Conservation (phyloP, 2,888 invertebrate genomes). For the Azorinus chamasolen region DNA sequence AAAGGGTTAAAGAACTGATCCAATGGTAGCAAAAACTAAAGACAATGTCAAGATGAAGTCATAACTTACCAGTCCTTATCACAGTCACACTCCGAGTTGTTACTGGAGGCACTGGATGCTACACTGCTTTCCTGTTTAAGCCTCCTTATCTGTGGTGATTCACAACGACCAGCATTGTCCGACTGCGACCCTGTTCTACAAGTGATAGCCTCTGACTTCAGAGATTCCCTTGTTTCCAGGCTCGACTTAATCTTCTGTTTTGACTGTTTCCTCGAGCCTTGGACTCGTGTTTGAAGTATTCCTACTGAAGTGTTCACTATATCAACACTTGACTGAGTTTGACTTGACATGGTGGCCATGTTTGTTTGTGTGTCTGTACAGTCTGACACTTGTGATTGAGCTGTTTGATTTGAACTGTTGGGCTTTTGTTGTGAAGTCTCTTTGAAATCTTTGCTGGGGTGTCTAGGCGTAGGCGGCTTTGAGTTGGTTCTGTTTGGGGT, state of each 20-base stretch:
- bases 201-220: slow-evolving; percentile 47
- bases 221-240: slow-evolving; percentile 16
- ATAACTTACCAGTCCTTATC: slow-evolving; percentile 75
- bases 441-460: too few relatives aligned
- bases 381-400: too few relatives aligned
- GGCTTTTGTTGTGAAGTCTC: too few relatives aligned
- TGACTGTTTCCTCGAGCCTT: not conserved
- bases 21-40: not conserved
- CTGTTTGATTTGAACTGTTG: too few relatives aligned
- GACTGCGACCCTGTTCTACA: slow-evolving; percentile 53
- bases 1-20: not conserved
- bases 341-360: too few relatives aligned
- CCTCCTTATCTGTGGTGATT: slow-evolving; percentile 37
- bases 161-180: slow-evolving; percentile 1
- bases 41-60: not conserved
- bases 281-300: not conserved
- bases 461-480: too few relatives aligned
- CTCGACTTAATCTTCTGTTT: slow-evolving; percentile 4
- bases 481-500: too few relatives aligned
- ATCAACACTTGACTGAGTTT: too few relatives aligned
- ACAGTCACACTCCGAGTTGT: slow-evolving; percentile 70
- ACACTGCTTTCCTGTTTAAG: slow-evolving; percentile 51
- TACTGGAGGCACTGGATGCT: slow-evolving; percentile 67
- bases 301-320: too few relatives aligned
- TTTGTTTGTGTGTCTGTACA: too few relatives aligned